A percentile compares a stretch with the other conserved stretches of the same genome.
Evolutionary conservation across 2,888 invertebrate species (phyloP).

Genomic region (Drosophila crucigera): DNA sequence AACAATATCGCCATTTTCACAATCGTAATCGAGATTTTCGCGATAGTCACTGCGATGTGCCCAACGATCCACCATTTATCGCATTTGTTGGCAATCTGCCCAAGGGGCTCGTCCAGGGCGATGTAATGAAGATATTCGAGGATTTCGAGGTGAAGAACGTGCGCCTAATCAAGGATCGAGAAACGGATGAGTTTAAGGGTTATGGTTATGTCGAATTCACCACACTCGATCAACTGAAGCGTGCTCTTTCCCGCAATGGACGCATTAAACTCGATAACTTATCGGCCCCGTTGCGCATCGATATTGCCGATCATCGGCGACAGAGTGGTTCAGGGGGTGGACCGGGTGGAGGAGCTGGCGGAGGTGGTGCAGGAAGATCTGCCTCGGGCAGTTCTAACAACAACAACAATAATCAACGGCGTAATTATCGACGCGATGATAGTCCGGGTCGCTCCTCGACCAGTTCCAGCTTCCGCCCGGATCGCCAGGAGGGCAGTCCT

Average conservation of each 20-base stretch:
- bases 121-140: conserved; percentile 93
- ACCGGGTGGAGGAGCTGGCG: conserved; percentile 62
- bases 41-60: conserved; percentile 87
- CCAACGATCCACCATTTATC: conserved; percentile 95
- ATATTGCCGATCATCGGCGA: conserved; percentile 93
- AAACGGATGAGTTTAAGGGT: conserved; percentile 98
- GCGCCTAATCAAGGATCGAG: conserved; percentile 96
- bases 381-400: conserved; percentile 17
- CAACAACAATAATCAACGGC: conserved; percentile 45
- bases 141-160: conserved; percentile 91
- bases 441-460: conserved; percentile 37
- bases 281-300: conserved; percentile 89
- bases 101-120: conserved; percentile 95
- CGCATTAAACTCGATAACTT: conserved; percentile 91
- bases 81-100: conserved; percentile 98
- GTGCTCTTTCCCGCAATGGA: conserved; percentile 93
- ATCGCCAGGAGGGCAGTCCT: conserved; percentile 28
- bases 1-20: conserved; percentile 47
- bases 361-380: conserved; percentile 52
- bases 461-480: conserved; percentile 18
- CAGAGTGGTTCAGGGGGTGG: conserved; percentile 58
- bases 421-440: conserved; percentile 55
- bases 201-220: conserved; percentile 99
- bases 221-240: conserved; percentile 90
- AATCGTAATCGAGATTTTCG: conserved; percentile 49